A percentile compares a stretch with the other conserved stretches of the same genome.
These are phyloP conservation scores for Eucidaris tribuloides DNA, from an alignment of 35 echinoderm and acorn worm genomes.

Conservation along the genomic window DNA sequence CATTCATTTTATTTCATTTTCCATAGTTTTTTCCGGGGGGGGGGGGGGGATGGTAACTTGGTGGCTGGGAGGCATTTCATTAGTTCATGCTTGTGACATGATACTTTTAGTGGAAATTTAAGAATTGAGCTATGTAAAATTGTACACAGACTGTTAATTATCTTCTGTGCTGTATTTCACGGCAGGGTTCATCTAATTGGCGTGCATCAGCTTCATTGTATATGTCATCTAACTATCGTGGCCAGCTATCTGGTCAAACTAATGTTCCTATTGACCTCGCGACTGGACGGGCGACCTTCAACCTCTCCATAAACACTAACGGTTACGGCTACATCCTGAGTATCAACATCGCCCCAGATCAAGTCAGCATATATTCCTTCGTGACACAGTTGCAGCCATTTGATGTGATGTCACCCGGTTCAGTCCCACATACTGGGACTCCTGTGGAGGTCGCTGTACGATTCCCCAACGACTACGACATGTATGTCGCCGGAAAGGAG, in stretches of 20 bases:
- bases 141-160: background rate
- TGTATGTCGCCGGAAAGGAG: constrained; percentile 57
- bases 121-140: background rate
- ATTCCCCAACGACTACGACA: constrained; percentile 61
- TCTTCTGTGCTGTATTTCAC: background rate
- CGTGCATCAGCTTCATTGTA: constrained; percentile 33
- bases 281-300: constrained; percentile 39
- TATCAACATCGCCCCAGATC: constrained; percentile 32
- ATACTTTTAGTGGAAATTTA: background rate
- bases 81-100: background rate
- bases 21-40: background rate
- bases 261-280: constrained; percentile 61
- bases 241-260: constrained; percentile 42
- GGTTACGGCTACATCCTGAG: constrained; percentile 58
- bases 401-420: constrained; percentile 38
- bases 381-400: constrained; percentile 34
- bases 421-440: constrained; percentile 34
- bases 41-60: background rate
- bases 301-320: constrained; percentile 46
- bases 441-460: constrained; percentile 13
- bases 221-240: constrained; percentile 59
- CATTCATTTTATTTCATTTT: background rate
- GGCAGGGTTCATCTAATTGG: constrained; percentile 56
- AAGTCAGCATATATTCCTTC: constrained; percentile 37
- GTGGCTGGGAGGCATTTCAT: background rate